Base-by-base conservation (phyloP, 2,888 invertebrate genomes). In the Atethmia centrago region DNA sequence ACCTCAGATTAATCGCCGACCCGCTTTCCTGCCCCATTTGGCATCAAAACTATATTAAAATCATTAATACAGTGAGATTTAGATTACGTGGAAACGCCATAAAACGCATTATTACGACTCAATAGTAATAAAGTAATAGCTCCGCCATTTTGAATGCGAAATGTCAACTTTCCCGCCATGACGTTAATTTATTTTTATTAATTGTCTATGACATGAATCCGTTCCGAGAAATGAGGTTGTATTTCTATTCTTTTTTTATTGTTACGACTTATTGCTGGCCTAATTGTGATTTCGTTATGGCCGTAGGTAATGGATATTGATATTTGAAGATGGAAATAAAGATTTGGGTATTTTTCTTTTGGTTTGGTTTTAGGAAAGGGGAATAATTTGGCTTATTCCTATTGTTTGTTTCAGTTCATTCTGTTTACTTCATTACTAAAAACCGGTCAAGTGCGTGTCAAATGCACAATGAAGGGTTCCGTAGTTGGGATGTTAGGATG, bases 171-270 rank as follows among this genome's bases (percentile, higher is more conserved):
- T 85, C 80, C 82, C 79, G 80, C 81, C 80, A 76, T 77, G 74
- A 77, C 67, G 78, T 85, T 85, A 88, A 86, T 87, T 86, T 81
- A 84, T 85, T 88, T 88, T 87, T 88, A 88, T 87, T 88, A 88
- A 88, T 88, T 88, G 85, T 87, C 82, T 86, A 72, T 79, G 77
- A 74, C 74, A 74, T 80, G 70, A 79, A 82, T 69, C 76, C 61
- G 80, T 83, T 83, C 61, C 79, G 56, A 75, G 82, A 76, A 86
- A 87, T 77, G 74, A 85, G 87, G 81, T 83, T 79, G 67, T 75
- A 71, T 75, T 85, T 74, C 36, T 77, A 74, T 83, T 87, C 65
- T 83, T 83, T 77, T 82, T 85, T 81, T 83, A 81, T 77, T 81
- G 63, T 71, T 58, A 55, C 67, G 73, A 80, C 58, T 86, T 88